Conservation (phyloP, 2,113 vertebrate species). For the Paradoxurus hermaphroditus region DNA sequence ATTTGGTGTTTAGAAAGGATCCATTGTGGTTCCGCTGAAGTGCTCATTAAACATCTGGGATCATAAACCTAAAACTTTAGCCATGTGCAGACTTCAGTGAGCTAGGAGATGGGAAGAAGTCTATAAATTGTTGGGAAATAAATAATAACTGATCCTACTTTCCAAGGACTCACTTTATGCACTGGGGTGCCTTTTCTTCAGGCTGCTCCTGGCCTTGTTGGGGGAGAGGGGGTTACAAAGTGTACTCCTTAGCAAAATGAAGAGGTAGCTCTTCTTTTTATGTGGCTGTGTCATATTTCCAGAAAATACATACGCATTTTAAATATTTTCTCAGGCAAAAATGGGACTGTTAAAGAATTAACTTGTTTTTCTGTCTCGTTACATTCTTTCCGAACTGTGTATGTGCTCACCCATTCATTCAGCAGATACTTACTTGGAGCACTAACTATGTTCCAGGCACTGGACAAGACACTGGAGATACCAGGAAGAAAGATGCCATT, state of each 20-base stretch:
- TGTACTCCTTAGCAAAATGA: not conserved
- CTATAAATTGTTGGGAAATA: conserved; percentile 45
- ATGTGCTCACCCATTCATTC: not conserved
- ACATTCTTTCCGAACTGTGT: not conserved
- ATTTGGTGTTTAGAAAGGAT: conserved; percentile 58
- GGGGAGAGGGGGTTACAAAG: not conserved
- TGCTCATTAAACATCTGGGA: conserved; percentile 58
- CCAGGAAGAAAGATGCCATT: conserved; percentile 1
- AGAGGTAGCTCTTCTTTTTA: not conserved
- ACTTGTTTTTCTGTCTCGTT: not conserved
- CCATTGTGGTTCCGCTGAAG: conserved; percentile 49
- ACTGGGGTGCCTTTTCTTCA: not conserved
- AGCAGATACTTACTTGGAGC: not conserved
- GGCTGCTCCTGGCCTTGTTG: not conserved
- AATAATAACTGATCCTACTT: conserved; percentile 25
- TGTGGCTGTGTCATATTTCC: not conserved
- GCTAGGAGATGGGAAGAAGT: conserved; percentile 43
- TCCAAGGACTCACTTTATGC: not conserved
- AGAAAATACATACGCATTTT: not conserved
- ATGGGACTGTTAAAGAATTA: conserved; percentile 1
- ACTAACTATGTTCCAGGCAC: not conserved
- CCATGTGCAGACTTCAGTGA: conserved; percentile 40
- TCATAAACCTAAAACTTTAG: conserved; percentile 57
- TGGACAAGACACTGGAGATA: not conserved
- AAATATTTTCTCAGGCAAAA: conserved; percentile 32